phyloP scores from a whole-genome alignment of 1,140 invertebrate genomes.

The Drosophila ficusphila region DNA sequence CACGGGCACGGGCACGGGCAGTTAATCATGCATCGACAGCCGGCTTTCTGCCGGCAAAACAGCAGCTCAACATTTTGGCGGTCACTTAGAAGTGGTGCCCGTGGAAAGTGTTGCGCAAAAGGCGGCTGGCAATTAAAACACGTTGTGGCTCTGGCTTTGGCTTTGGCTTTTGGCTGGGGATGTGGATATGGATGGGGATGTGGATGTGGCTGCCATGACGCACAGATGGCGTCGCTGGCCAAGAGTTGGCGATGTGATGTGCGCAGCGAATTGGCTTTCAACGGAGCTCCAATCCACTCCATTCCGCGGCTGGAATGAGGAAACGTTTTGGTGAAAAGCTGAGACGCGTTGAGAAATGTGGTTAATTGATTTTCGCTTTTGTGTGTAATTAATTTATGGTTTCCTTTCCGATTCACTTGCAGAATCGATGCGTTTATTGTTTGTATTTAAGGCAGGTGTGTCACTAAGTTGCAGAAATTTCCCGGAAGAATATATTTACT shows the following conservation, averaged over 20 bases:
- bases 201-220: conserved; percentile 50
- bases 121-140: conserved; percentile 80
- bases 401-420: conserved; percentile 8
- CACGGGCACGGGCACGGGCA: too few relatives aligned
- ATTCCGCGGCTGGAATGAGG: conserved; percentile 65
- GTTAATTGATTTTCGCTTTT: conserved; percentile 73
- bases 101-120: conserved; percentile 81
- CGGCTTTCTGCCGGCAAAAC: conserved; percentile 34
- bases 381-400: conserved; percentile 46
- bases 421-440: conserved; percentile 2
- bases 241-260: conserved; percentile 40
- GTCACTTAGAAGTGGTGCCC: conserved; percentile 73
- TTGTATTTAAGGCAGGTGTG: conserved; percentile 20
- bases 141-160: conserved; percentile 44
- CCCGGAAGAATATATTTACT: background rate
- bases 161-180: conserved; percentile 24
- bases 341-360: conserved; percentile 77
- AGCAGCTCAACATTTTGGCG: conserved; percentile 65
- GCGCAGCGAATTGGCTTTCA: conserved; percentile 75
- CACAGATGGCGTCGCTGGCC: conserved; percentile 66
- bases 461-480: background rate
- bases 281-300: conserved; percentile 26
- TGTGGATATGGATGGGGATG: conserved; percentile 25
- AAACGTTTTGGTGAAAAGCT: conserved; percentile 75
- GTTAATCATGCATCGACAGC: conserved; percentile 82